A percentile compares a stretch with the other conserved stretches of the same genome.
These are phyloP conservation scores for Danio rerio DNA, from an alignment of 2,113 vertebrate genomes.

Conservation along the genomic window GRCz12tu NC_133177.1:37614001-37614500, in stretches of 20 bases:
- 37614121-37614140: not conserved
- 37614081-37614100: conserved; percentile 9
- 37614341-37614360: conserved; percentile 61
- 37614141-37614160: conserved; percentile 5
- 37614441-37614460: not conserved
- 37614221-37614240: not conserved
- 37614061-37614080: conserved; percentile 30
- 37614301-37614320: not conserved
- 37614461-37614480: not conserved
- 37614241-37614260: not conserved
- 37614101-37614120: conserved; percentile 28
- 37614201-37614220: not conserved
- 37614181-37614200: conserved; percentile 6
- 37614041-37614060: conserved; percentile 36
- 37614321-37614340: conserved; percentile 57
- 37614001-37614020: conserved; percentile 3
- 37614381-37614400: conserved; percentile 73
- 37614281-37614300: not conserved
- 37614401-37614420: conserved; percentile 69
- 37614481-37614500: not conserved
- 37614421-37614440: conserved; percentile 54
- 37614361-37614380: conserved; percentile 49
- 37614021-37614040: conserved; percentile 31
- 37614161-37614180: not conserved
- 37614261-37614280: conserved; percentile 5